Evolutionary conservation across 2,113 vertebrate species (phyloP), one percentile per base, ranked within the genome.

Genomic region (Esox niger): DNA sequence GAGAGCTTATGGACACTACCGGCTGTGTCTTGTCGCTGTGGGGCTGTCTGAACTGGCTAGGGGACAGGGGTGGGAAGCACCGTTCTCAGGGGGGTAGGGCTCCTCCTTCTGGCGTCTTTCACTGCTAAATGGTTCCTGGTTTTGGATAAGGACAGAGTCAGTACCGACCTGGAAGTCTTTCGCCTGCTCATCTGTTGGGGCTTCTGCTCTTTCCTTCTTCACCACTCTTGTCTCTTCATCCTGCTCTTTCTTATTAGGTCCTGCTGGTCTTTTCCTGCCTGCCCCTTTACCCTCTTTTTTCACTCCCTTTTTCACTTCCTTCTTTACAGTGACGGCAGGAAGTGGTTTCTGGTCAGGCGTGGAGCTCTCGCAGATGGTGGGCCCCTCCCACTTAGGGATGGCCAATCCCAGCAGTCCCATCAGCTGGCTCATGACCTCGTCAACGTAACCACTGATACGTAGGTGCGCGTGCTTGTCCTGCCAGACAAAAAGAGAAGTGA

Each of bases 401-500:
- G 94, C 93, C 74, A 98, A 71, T 62, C 91, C 93, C 70, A 99
- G 84, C 29, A 80, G 83, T 64, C 93, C 92, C 94, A 98, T 95
- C 75, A 98, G 87, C 80, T 85, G 92, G 0, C 73, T 85, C 92
- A 98, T 95, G 73, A 99, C 92, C 0, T 95, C 92, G 0, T 99
- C 97, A 0, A 98, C 95, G 0, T 97, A 96, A 71, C 92, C 91
- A 0, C 95, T 87, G 86, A 98, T 96, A 54, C 92, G 89, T 58
- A 98, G 86, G 84, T 95, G 89, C 0, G 95, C 95, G 0, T 98
- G 94, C 47, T 93, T 95, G 87, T 99, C 97, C 97, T 99, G 80
- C 7, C 0, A 29, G 15, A 76, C 0, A 33, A 35, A 76, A 67
- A 65, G 62, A n/a, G 0, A 52, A 8, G 64, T 17, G 38, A 43